Evolutionary conservation across 2,113 vertebrate species (phyloP), one percentile per base, ranked within the genome.

Genomic region (Sphyrna mokarran): DNA sequence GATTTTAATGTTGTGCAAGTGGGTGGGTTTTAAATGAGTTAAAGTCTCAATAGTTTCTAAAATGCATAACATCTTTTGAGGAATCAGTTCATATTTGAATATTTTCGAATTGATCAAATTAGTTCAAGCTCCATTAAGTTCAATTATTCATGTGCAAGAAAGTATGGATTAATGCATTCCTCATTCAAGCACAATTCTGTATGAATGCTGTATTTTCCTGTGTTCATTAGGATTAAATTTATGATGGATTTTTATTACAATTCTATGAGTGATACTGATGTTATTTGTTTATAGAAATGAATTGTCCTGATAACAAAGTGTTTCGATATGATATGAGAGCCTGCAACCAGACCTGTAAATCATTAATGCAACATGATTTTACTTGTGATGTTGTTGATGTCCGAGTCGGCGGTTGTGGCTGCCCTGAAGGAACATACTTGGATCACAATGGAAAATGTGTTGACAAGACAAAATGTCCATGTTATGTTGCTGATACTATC

Each of bases 341-440:
- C 63, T 97, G 97, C 66, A 97, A 97, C 69, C 96, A 89, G 48
- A 96, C 97, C 69, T 97, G 97, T 58, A 96, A 63, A 20, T 97
- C 96, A 2, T 68, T 97, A 94, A 96, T 96, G 23, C 94, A 96
- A 40, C 95, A 95, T 89, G 97, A 97, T 54, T 95, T 93, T 61
- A 97, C 96, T 90, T 97, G 97, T 95, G 96, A 96, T 89, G 68
- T 96, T 11, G 68, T 97, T 96, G 96, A 96, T n/a, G 90, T 97
- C 66, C 96, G 96, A 3, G 96, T 97, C 29, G 96, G 97, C 78
- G 97, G 96, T 63, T 97, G 97, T 14, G 86, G 96, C 37, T 97
- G 97, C 48, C 96, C 96, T 89, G 95, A 96, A 78, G 97, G 96
- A 69, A 96, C 86, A 95, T 97, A 96, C 95, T 78, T 96, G 95